Percentiles rank a stretch among this genome's conserved stretches.
Evolutionary conservation across 2,888 invertebrate genomes (phyloP).

Genomic region (Ferrisia virgata): DNA sequence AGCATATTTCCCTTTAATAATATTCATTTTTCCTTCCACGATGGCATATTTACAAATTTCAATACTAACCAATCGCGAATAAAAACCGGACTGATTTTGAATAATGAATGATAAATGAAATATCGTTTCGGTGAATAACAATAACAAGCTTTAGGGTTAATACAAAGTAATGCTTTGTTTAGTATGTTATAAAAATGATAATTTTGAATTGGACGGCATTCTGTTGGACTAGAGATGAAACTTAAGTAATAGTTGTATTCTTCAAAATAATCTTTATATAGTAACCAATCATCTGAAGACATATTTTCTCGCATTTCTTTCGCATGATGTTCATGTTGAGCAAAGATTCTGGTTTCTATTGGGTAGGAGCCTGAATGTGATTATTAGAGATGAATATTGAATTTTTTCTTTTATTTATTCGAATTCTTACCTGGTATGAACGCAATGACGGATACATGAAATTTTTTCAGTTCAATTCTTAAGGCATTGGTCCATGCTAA

Average conservation of each 20-base stretch:
- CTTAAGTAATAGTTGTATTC: slow-evolving; percentile 35
- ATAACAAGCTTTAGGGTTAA: slow-evolving; percentile 24
- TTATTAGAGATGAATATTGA: not conserved
- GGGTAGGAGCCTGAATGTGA: slow-evolving; percentile 32
- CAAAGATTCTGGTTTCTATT: slow-evolving; percentile 1
- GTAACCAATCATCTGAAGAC: not conserved
- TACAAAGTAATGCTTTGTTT: not conserved
- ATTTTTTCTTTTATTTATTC: not conserved
- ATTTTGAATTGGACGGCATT: slow-evolving; percentile 1
- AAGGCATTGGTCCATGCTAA: slow-evolving; percentile 70
- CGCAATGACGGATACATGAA: slow-evolving; percentile 68
- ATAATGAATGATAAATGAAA: slow-evolving; percentile 22
- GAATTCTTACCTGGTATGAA: slow-evolving; percentile 69
- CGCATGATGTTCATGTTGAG: slow-evolving; percentile 6
- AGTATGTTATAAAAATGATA: not conserved
- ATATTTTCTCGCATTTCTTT: slow-evolving; percentile 29
- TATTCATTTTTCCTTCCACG: not conserved
- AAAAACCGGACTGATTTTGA: slow-evolving; percentile 25
- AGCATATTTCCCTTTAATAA: too few species aligned
- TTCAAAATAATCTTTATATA: slow-evolving; percentile 21
- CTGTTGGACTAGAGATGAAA: not conserved
- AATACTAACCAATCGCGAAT: slow-evolving; percentile 35
- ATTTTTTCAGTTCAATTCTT: slow-evolving; percentile 68
- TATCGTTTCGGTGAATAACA: slow-evolving; percentile 35
- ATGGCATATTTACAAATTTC: slow-evolving; percentile 39